phyloP scores from a whole-genome alignment of 1,140 invertebrate species.

The Lepidurus packardi region DNA sequence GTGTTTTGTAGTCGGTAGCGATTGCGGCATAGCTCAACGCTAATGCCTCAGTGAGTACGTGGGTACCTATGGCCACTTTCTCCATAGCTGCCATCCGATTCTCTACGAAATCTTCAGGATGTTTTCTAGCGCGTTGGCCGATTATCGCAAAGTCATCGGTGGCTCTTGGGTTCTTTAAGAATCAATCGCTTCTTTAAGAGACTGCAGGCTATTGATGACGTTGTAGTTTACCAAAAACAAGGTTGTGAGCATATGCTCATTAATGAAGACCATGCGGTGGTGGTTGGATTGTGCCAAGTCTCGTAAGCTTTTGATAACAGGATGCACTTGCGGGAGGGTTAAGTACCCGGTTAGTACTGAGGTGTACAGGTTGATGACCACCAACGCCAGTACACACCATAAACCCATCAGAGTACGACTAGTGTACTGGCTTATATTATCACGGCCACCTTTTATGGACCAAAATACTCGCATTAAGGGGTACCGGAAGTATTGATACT shows the following conservation, averaged over 20 bases:
- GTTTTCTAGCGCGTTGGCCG: background rate
- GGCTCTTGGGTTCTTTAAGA: background rate
- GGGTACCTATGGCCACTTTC: background rate
- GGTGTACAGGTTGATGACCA: background rate
- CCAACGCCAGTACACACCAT: background rate
- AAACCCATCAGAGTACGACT: background rate
- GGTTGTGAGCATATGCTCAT: background rate
- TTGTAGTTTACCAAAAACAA: background rate
- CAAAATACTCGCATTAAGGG: background rate
- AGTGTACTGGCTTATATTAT: background rate
- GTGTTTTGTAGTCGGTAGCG: background rate
- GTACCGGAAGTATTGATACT: too few relatives aligned
- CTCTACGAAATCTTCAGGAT: background rate
- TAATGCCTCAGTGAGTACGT: background rate
- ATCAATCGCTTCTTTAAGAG: too few relatives aligned
- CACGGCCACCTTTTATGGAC: background rate
- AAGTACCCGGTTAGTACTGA: background rate
- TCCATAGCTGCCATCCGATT: background rate
- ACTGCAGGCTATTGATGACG: too few relatives aligned
- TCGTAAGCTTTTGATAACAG: background rate
- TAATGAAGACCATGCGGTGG: background rate
- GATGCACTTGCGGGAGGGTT: background rate
- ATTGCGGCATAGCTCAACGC: background rate
- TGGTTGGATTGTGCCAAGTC: background rate
- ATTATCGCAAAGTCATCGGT: background rate